Base-by-base conservation (phyloP, 2,888 invertebrate genomes). In the Oeneis ivallda region DNA sequence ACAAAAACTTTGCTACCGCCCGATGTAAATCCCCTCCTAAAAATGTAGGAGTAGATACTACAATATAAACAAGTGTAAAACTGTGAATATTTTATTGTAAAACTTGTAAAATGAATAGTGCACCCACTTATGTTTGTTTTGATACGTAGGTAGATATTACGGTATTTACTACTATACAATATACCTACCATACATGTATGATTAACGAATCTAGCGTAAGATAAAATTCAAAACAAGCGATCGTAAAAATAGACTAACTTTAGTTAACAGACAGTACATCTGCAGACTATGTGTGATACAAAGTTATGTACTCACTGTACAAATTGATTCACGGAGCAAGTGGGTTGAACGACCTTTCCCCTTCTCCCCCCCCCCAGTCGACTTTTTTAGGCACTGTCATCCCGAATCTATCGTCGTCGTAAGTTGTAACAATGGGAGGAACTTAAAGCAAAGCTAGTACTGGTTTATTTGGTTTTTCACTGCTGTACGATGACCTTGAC, bases 351-450 rank as follows among this genome's bases (percentile, higher is more conserved):
- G 87, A 86, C 87, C 89, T 79, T 76, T 69, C 77, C 79, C 75
- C 75, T 79, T 79, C 80, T 82, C 84, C 84, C 77, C 79, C 84
- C 84, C 77, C 79, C 79, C 75, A 75, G 73, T 73, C 71, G 72
- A 74, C 79, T 59, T 85, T 84, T 85, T 83, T 78, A 78, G 74
- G 81, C 76, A 79, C 86, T 84, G 83, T 83, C 85, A 84, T 84
- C 84, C 83, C 79, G 78, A 87, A 84, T 84, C 77, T 81, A 83
- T 83, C 84, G 84, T 85, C 82, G 80, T 79, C 75, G 75, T n/a
- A n/a, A n/a, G n/a, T 71, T 74, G 76, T 72, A 80, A 88, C 86
- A 88, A 87, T 84, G 77, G 80, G 79, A 84, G 81, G 80, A 79
- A 80, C 81, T 82, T 77, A 70, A 75, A 77, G 72, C 74, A 75